phyloP scores from a whole-genome alignment of 2,797 vertebrate species.

The Myotis vivesi region DNA sequence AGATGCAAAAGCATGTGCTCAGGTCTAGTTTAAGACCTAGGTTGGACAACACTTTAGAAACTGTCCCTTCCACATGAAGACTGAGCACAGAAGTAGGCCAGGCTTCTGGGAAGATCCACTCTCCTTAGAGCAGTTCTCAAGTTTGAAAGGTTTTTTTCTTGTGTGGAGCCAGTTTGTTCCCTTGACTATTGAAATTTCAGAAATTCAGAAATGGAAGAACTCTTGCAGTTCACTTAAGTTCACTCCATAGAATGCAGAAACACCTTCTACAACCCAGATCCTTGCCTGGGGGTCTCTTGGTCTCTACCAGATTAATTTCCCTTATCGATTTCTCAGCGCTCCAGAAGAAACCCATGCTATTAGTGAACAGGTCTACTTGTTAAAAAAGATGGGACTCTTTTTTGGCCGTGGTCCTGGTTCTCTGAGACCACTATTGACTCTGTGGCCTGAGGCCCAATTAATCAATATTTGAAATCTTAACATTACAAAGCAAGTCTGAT shows the following conservation, averaged over 20 bases:
- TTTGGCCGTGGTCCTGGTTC: not conserved
- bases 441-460: not conserved
- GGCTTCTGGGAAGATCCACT: not conserved
- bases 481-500: not conserved
- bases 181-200: not conserved
- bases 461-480: not conserved
- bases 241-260: not conserved
- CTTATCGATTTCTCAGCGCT: not conserved
- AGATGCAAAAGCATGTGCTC: not conserved
- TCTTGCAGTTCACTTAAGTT: not conserved
- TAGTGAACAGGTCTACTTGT: not conserved
- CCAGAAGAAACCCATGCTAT: not conserved
- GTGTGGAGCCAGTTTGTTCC: not conserved
- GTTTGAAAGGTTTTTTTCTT: not conserved
- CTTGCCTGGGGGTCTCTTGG: not conserved
- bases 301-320: not conserved
- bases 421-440: not conserved
- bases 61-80: not conserved
- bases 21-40: not conserved
- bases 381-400: not conserved
- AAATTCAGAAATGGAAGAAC: not conserved
- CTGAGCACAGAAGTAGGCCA: not conserved
- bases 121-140: not conserved
- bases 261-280: not conserved
- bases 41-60: not conserved